These are phyloP conservation scores for Laticauda colubrina DNA, from an alignment of 2,113 vertebrate species.

Conservation along the genomic window DNA sequence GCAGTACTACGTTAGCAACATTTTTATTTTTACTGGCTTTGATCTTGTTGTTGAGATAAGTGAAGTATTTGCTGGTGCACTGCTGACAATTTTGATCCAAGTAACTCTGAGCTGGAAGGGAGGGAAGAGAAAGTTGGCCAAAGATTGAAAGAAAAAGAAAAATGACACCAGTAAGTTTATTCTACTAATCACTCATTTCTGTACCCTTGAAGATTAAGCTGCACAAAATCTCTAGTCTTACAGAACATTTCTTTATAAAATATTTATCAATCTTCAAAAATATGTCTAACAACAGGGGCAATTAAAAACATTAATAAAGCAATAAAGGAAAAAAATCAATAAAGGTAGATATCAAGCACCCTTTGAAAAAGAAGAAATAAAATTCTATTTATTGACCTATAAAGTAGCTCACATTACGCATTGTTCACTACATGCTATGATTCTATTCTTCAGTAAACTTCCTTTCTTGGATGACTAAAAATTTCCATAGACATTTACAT, in stretches of 20 bases:
- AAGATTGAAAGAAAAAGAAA: background rate
- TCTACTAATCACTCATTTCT: background rate
- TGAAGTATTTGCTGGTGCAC: background rate
- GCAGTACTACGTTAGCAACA: background rate
- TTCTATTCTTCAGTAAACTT: too few species aligned
- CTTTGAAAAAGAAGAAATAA: background rate
- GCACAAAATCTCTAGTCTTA: background rate
- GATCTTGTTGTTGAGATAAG: background rate
- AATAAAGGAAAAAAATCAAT: background rate
- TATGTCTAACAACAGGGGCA: background rate
- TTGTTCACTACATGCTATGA: background rate
- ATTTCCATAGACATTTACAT: too few species aligned
- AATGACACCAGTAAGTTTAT: background rate
- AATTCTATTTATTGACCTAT: background rate
- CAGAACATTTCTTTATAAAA: background rate
- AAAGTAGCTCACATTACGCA: background rate
- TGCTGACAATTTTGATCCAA: background rate
- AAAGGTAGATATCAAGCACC: background rate
- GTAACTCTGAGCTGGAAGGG: background rate
- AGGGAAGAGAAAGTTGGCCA: background rate
- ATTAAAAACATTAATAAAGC: background rate
- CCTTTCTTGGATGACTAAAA: too few species aligned
- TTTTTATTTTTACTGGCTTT: background rate
- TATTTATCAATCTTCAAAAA: background rate
- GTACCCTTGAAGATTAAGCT: background rate